phyloP scores from a whole-genome alignment of 2,113 vertebrate genomes.

The Pluvianellus socialis region DNA sequence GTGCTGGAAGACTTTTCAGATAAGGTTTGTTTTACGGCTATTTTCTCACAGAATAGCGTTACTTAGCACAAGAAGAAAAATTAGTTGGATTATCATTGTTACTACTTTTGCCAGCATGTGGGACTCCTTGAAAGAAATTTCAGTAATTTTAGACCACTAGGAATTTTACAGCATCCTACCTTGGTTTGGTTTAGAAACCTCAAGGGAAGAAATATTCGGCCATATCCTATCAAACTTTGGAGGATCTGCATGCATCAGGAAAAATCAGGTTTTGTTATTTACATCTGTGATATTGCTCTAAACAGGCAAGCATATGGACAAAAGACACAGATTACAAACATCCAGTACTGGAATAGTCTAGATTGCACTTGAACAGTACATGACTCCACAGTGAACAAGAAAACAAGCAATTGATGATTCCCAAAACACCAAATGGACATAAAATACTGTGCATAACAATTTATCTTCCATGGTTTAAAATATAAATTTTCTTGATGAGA shows the following conservation, averaged over 20 bases:
- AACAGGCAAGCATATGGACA: slow-evolving; percentile 81
- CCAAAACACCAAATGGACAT: slow-evolving; percentile 82
- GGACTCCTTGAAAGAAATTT: slow-evolving; percentile 39
- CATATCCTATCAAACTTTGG: slow-evolving; percentile 88
- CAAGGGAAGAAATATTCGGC: slow-evolving; percentile 99
- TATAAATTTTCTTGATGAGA: not conserved
- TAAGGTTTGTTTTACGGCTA: not conserved
- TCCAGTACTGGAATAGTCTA: slow-evolving; percentile 75
- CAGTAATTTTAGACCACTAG: slow-evolving; percentile 62
- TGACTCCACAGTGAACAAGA: slow-evolving; percentile 80
- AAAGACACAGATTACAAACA: slow-evolving; percentile 85
- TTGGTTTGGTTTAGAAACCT: slow-evolving; percentile 99
- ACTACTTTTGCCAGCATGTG: not conserved
- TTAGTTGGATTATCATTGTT: not conserved
- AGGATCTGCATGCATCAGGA: slow-evolving; percentile 90
- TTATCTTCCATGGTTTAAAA: not conserved
- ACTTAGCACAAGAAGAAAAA: not conserved
- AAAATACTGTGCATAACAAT: slow-evolving; percentile 63
- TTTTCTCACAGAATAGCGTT: not conserved
- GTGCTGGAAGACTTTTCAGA: slow-evolving; percentile 5
- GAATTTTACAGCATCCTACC: slow-evolving; percentile 89
- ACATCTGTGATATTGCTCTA: slow-evolving; percentile 75
- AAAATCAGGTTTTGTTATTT: slow-evolving; percentile 95
- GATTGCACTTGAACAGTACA: slow-evolving; percentile 80
- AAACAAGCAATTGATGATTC: slow-evolving; percentile 85